Evolutionary conservation across 2,113 vertebrate species (phyloP).

Genomic region (Pagrus major): DNA sequence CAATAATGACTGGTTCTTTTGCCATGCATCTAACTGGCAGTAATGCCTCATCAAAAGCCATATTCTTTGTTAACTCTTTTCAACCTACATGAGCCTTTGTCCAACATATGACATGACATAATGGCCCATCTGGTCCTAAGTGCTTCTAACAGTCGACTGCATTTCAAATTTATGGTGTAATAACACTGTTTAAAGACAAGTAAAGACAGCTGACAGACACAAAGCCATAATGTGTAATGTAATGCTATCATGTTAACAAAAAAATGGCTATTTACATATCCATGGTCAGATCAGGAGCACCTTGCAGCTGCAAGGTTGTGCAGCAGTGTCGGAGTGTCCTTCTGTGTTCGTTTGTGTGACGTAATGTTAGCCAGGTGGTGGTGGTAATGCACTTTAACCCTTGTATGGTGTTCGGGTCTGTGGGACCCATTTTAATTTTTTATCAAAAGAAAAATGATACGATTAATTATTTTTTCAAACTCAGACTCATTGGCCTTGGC

Average conservation of each 20-base stretch:
- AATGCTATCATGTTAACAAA: not conserved
- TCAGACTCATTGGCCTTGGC: too few relatives aligned
- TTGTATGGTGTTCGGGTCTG: too few relatives aligned
- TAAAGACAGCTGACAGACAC: not conserved
- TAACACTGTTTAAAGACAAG: not conserved
- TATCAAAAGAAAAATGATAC: too few relatives aligned
- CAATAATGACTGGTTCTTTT: slow-evolving; percentile 58
- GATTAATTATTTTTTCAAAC: too few relatives aligned
- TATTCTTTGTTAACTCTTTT: slow-evolving; percentile 38
- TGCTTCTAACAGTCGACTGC: not conserved
- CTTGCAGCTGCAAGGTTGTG: too few relatives aligned
- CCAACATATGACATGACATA: slow-evolving; percentile 34
- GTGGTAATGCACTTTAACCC: too few relatives aligned
- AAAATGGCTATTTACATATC: not conserved
- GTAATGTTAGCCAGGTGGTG: too few relatives aligned
- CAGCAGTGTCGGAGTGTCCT: too few relatives aligned
- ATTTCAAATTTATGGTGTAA: slow-evolving; percentile 11
- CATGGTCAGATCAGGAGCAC: not conserved
- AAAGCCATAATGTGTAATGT: too few relatives aligned
- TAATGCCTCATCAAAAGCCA: slow-evolving; percentile 54
- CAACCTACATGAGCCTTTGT: slow-evolving; percentile 1
- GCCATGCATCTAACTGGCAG: slow-evolving; percentile 50
- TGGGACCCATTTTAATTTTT: too few relatives aligned
- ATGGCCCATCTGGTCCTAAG: not conserved
- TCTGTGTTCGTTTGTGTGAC: too few relatives aligned